Evolutionary conservation across 2,113 vertebrate species (phyloP), one percentile per base, ranked within the genome.

Genomic region (Hemicordylus capensis): DNA sequence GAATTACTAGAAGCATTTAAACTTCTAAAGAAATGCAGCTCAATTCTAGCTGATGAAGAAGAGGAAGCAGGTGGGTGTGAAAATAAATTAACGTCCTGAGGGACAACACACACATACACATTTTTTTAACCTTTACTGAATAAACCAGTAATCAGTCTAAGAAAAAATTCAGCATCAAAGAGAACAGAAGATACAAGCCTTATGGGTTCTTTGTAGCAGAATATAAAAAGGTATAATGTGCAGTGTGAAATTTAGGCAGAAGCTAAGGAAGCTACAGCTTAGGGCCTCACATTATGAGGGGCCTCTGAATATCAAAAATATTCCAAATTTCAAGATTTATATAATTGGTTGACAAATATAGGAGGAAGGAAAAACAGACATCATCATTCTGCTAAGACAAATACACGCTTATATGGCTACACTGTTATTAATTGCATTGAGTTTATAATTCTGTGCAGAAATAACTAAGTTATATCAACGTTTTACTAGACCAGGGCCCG

Each of bases 1-100:
- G 34, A 87, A 51, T 34, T 88, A 31, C 39, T 88, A 10, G 19
- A 87, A 31, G n/a, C 89, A 90, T n/a, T 51, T 83, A 64, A 83
- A 44, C 56, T 28, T 2, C 84, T 80, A 39, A 73, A 58, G 5
- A 22, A 64, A 59, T 78, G 42, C 73, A 78, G 37, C 51, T 78
- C 59, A 61, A 3, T 76, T 88, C 80, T 83, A 84, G 22, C 66
- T 78, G n/a, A 86, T 75, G 83, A 86, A 63, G 51, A 54, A 15
- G 22, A 15, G 14, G 22, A 46, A 22, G 24, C 42, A 72, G 20
- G 7, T 46, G 39, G 39, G 39, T 44, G 24, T 72, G 39, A 42
- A 42, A 44, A 69, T 37, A 46, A 72, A 44, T 4, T 3, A 28
- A 28, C 42, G 9, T 20, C 20, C 6, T 14, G 17, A 46, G 9